Percentiles rank a stretch among this genome's conserved stretches.
These are phyloP conservation scores for Sorex maritimensis DNA, from an alignment of 2,797 vertebrate genomes.

Conservation along the genomic window DNA sequence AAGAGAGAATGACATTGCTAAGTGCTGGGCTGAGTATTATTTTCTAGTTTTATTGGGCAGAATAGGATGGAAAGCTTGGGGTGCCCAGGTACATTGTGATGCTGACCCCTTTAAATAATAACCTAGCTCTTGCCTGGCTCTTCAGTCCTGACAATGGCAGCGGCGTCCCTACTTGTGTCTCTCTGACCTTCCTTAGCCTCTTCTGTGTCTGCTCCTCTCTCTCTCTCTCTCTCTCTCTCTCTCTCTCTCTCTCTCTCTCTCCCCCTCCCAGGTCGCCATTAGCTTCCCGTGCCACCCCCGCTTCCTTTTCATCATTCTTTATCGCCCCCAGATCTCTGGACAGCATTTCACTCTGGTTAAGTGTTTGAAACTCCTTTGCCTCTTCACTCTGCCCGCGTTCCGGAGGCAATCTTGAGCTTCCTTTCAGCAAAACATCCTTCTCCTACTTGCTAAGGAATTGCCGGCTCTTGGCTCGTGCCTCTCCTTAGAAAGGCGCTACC, in stretches of 20 bases:
- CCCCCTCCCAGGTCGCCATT: background rate
- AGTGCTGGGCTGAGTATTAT: background rate
- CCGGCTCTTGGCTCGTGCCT: background rate
- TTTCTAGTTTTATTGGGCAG: constrained; percentile 28
- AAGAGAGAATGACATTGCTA: constrained; percentile 17
- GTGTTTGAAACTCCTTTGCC: background rate
- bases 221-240: too few species aligned
- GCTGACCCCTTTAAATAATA: background rate
- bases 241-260: too few species aligned
- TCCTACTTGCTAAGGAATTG: rapidly evolving
- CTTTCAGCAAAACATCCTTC: background rate
- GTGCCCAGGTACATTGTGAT: background rate
- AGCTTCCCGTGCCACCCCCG: background rate
- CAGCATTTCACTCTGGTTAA: background rate
- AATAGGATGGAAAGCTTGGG: background rate
- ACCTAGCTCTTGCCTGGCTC: background rate
- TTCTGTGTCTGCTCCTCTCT: background rate
- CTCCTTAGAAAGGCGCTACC: background rate
- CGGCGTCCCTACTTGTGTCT: background rate
- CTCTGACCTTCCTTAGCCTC: background rate
- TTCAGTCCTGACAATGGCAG: background rate
- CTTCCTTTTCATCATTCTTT: background rate
- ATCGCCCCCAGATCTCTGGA: background rate
- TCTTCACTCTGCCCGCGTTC: background rate
- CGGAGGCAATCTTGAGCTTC: background rate